These are phyloP conservation scores for Tachyglossus aculeatus DNA, from an alignment of 2,797 vertebrate species.

Conservation along the genomic window DNA sequence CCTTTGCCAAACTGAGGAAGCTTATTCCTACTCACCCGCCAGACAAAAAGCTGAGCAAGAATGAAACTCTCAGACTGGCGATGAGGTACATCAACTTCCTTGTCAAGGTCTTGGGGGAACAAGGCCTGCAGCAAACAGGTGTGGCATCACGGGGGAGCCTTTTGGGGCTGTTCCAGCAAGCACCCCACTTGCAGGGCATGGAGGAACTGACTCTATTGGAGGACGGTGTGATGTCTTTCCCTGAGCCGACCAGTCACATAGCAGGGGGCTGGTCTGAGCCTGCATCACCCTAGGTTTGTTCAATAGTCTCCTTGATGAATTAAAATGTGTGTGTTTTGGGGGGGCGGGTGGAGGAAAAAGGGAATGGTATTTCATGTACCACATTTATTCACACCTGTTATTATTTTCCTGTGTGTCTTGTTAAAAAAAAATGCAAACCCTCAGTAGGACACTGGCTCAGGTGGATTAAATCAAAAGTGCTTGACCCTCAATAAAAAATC, in stretches of 20 bases:
- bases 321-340: too few species aligned
- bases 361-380: neutral
- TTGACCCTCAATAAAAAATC: too few species aligned
- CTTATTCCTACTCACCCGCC: slow-evolving; percentile 97
- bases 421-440: slow-evolving; percentile 19
- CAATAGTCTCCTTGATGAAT: too few species aligned
- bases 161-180: slow-evolving; percentile 71
- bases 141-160: slow-evolving; percentile 63
- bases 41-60: slow-evolving; percentile 98
- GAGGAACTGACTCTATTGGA: slow-evolving; percentile 76
- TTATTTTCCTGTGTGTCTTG: slow-evolving; percentile 21
- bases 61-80: slow-evolving; percentile 94
- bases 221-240: slow-evolving; percentile 81
- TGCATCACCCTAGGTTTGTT: too few species aligned
- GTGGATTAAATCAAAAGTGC: neutral
- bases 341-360: too few species aligned
- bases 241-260: slow-evolving; percentile 80
- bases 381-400: slow-evolving; percentile 57
- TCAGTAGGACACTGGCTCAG: neutral
- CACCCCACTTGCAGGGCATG: slow-evolving; percentile 54
- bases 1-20: slow-evolving; percentile 93
- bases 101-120: slow-evolving; percentile 89
- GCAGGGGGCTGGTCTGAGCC: slow-evolving; percentile 79
- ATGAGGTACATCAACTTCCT: slow-evolving; percentile 98
- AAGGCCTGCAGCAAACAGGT: slow-evolving; percentile 79